Base-by-base conservation (phyloP, 2,113 vertebrate genomes). In the Chinchilla lanigera region DNA sequence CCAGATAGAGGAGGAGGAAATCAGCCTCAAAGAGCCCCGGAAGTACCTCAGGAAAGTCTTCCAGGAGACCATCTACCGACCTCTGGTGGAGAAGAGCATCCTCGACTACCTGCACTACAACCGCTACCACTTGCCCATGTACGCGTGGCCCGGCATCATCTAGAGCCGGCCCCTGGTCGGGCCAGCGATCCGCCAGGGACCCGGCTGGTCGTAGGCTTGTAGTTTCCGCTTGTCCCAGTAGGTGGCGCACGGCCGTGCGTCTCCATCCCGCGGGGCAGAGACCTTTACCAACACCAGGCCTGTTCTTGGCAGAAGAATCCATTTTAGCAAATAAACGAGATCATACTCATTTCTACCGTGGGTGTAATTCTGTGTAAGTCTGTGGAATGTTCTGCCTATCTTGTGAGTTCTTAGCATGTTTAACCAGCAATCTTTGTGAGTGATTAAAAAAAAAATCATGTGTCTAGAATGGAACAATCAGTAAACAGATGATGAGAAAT, bases 101-200 rank as follows among this genome's bases (percentile, higher is more conserved):
- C 98, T 99, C 3, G 98, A 98, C 89, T 99, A 98, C 86, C 98
- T 99, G 94, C 98, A 96, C 95, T 99, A 98, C 96, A 99, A 99
- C 97, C 97, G 97, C 5, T 98, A 99, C 98, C 99, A 99, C 92
- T 98, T 99, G 97, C 99, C 99, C 92, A 99, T 99, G 99, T 99
- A 99, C 60, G 98, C 98, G 1, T 98, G 96, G 96, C 98, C 98
- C 5, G 98, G 98, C 86, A 98, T 98, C 87, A 94, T 98, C 10
- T 99, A 99, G 95, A 16, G n/a, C 7, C 30, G 7, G 50, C 38
- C 2, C 38, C 41, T 3, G 41, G 44, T 30, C 54, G 16, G 20
- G 5, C 44, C 26, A 1, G 8, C 77, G 33, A 13, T 50, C 30
- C 2, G 7, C 44, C 9, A 4, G 7, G 12, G 5, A 44, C 71